Base-by-base conservation (phyloP, 92 coral and sea anemone genomes). In the Porites cylindrica region DNA sequence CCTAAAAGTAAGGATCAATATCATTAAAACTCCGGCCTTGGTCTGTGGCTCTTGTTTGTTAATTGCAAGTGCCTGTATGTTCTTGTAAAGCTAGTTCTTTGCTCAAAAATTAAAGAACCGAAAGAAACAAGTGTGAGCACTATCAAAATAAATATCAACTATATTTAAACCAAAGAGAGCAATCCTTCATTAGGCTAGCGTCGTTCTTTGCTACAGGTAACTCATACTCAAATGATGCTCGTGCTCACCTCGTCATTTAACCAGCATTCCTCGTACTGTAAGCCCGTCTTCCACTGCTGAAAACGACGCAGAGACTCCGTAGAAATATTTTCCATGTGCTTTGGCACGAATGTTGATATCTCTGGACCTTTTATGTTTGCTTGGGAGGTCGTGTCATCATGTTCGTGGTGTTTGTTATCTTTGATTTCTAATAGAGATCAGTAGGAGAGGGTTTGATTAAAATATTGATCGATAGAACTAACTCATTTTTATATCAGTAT, bases 201-300 rank as follows among this genome's bases (percentile, higher is more conserved):
- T 23, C 24, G 24, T 23, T 23, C 24, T 23, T 23, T 23, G 24
- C 24, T 23, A 23, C 24, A 23, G 24, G 24, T 23, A 23, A 23
- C 24, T 23, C 61, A 56, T 56, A 8, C 13, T 60, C 65, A 60
- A 11, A 11, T 11, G 16, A 60, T 65, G 7, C 23, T 16, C 5
- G 23, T 65, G 14, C 75, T 43, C 26, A 50, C 77, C 77, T 72
- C 77, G 21, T 72, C 77, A 51, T 72, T 72, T 51, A 72, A 10
- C 77, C 77, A 72, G 26, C 77, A 50, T 72, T 72, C 77, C n/a
- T 72, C 16, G 19, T 1, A 1, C 2, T 50, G 4, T n/a, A 51
- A 72, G 26, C 77, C 77, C 13, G 61, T 53, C 21, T n/a, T 72
- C 77, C 77, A 50, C 56, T 50, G 59, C 60, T 50, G 77, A 72